These are phyloP conservation scores for Rhinopomastus cyanomelas DNA, from an alignment of 2,113 vertebrate genomes.

Conservation along the genomic window DNA sequence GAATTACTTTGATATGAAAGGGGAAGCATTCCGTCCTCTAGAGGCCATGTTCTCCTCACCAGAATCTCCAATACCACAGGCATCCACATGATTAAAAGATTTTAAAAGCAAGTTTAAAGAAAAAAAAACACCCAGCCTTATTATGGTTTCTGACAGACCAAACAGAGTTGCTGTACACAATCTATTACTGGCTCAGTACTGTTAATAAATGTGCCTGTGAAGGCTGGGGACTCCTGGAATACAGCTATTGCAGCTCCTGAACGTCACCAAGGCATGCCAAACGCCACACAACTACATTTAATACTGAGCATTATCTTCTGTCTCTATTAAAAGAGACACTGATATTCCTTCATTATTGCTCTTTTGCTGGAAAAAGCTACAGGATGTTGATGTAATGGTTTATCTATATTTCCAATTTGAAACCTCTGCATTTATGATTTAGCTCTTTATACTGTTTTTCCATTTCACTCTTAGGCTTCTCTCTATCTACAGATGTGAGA, in stretches of 20 bases:
- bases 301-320: not conserved
- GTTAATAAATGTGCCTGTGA: not conserved
- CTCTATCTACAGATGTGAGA: not conserved
- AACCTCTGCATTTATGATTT: not conserved
- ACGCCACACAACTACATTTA: not conserved
- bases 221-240: not conserved
- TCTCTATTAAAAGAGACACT: not conserved
- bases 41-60: not conserved
- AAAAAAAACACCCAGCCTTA: not conserved
- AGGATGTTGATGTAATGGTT: not conserved
- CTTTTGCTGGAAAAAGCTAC: not conserved
- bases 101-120: not conserved
- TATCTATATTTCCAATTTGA: not conserved
- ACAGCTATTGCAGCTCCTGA: fast-evolving
- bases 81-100: not conserved
- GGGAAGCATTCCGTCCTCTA: not conserved
- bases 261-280: not conserved
- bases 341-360: not conserved
- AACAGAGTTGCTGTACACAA: not conserved
- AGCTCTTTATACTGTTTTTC: not conserved
- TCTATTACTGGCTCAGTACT: not conserved
- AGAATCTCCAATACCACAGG: not conserved
- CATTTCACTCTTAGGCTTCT: not conserved
- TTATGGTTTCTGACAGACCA: not conserved
- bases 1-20: not conserved